Evolutionary conservation across 2,888 invertebrate genomes (phyloP).

Genomic region (Mycogona germanica): DNA sequence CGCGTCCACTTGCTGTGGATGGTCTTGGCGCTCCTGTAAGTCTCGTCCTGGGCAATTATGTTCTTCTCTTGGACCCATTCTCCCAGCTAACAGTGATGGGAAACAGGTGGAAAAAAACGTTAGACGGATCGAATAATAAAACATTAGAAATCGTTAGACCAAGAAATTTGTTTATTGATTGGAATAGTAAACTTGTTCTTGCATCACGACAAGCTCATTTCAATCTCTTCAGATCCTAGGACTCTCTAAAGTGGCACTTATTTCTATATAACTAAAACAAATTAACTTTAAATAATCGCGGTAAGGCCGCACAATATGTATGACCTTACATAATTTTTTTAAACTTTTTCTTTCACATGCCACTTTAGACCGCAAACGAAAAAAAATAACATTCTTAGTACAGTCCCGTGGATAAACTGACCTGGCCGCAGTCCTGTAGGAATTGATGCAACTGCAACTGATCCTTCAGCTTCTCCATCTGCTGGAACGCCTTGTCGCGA

Average conservation of each 20-base stretch:
- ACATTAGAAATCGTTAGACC: no score
- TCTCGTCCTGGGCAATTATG: conserved; percentile 96
- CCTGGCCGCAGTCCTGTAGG: conserved; percentile 79
- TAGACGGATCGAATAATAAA: no score
- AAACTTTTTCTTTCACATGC: background rate
- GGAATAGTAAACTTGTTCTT: no score
- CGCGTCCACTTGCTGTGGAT: conserved; percentile 99
- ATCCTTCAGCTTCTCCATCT: conserved; percentile 87
- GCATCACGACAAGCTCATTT: no score
- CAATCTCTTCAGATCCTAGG: no score
- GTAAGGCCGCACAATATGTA: background rate
- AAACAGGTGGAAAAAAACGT: no score
- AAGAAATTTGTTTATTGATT: no score
- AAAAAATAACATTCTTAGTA: background rate
- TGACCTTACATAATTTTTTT: background rate
- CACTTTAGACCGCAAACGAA: background rate
- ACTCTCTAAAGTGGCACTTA: no score
- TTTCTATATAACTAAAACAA: no score
- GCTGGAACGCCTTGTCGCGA: conserved; percentile 76
- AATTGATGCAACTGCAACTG: conserved; percentile 94
- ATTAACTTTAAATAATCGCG: background rate
- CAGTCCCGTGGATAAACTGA: conserved; percentile 20
- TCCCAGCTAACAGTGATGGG: conserved; percentile 48
- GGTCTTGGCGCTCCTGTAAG: conserved; percentile 96
- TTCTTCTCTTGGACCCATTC: conserved; percentile 99